phyloP scores from a whole-genome alignment of 1,140 invertebrate species.

The Meloidogyne floridensis region DNA sequence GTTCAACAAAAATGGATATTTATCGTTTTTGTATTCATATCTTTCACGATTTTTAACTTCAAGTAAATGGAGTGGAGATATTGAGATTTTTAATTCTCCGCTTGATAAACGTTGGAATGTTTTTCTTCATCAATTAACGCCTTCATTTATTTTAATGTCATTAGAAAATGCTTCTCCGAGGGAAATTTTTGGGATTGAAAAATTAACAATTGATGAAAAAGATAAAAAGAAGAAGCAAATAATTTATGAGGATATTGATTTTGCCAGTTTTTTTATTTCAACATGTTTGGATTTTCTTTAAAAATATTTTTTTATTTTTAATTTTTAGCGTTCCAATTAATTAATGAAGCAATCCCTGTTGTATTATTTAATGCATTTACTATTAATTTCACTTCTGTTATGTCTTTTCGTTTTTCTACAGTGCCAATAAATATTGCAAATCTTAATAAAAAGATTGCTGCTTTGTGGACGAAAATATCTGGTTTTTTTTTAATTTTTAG shows the following conservation, averaged over 20 bases:
- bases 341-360: conserved; percentile 51
- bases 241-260: conserved; percentile 43
- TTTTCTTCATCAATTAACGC: conserved; percentile 59
- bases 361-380: conserved; percentile 55
- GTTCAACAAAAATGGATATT: conserved; percentile 54
- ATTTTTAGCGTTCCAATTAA: conserved; percentile 54
- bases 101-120: conserved; percentile 55
- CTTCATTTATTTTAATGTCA: conserved; percentile 60
- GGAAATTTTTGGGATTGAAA: background rate
- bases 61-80: conserved; percentile 41
- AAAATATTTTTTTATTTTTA: conserved; percentile 23
- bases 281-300: conserved; percentile 36
- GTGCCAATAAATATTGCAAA: conserved; percentile 40
- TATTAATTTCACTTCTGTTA: conserved; percentile 55
- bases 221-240: conserved; percentile 14
- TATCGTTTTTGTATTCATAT: conserved; percentile 56
- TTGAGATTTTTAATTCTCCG: conserved; percentile 56
- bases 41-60: conserved; percentile 40
- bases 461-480: conserved; percentile 35
- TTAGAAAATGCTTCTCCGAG: conserved; percentile 47
- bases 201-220: background rate
- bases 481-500: background rate
- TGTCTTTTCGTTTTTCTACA: conserved; percentile 45
- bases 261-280: conserved; percentile 44
- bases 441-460: conserved; percentile 39